Evolutionary conservation across 2,113 vertebrate species (phyloP).

Genomic region (Colaptes auratus): DNA sequence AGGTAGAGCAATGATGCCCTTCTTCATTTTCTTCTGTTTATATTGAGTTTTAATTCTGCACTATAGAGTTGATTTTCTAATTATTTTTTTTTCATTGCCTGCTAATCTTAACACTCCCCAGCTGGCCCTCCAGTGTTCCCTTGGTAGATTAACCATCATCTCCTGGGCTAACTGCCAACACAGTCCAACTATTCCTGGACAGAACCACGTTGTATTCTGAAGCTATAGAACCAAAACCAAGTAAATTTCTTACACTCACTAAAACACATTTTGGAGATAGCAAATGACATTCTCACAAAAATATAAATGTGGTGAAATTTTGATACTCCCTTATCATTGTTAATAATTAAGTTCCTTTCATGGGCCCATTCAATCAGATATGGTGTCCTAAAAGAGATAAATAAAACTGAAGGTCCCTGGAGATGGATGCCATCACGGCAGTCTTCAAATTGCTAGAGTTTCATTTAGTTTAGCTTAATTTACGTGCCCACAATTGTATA

Average conservation of each 20-base stretch:
- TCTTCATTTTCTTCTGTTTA: background rate
- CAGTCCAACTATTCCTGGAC: background rate
- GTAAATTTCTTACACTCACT: background rate
- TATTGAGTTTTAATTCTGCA: background rate
- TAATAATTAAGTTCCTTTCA: background rate
- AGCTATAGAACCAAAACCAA: background rate
- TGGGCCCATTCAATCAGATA: background rate
- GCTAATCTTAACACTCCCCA: background rate
- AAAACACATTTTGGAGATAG: background rate
- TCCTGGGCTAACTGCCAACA: background rate
- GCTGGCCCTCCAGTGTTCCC: background rate
- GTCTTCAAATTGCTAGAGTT: background rate
- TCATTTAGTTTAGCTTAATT: background rate
- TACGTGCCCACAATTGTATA: background rate
- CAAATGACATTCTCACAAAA: background rate
- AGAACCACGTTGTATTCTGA: background rate
- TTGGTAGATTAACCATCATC: background rate
- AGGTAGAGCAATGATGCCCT: background rate
- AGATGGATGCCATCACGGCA: background rate
- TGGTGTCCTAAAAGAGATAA: background rate
- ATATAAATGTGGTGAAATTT: background rate
- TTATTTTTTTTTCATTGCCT: background rate
- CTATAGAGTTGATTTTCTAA: background rate
- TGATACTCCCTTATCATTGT: rapidly evolving
- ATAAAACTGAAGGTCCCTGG: background rate